Evolutionary conservation across 2,888 invertebrate species (phyloP).

Genomic region (Agapostemon virescens): DNA sequence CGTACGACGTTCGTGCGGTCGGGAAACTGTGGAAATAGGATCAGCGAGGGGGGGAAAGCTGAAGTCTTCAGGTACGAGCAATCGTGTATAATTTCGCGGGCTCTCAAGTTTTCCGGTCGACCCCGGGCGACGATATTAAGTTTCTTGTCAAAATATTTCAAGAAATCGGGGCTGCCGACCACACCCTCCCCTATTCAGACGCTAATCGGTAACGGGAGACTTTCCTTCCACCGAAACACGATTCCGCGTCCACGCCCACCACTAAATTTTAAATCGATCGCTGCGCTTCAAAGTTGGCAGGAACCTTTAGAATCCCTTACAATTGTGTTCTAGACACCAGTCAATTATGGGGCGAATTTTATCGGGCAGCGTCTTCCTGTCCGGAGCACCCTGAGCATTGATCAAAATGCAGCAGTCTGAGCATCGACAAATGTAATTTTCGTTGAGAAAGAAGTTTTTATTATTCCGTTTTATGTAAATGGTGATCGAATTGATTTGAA

Average conservation of each 20-base stretch:
- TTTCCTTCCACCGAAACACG: slow-evolving; percentile 67
- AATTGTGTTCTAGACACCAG: neutral
- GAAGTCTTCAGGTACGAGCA: slow-evolving; percentile 20
- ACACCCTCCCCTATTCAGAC: slow-evolving; percentile 65
- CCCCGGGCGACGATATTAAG: slow-evolving; percentile 58
- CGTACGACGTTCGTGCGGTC: neutral
- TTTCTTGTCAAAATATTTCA: slow-evolving; percentile 77
- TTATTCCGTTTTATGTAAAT: neutral
- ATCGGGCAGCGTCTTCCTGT: neutral
- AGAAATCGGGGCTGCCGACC: slow-evolving; percentile 49
- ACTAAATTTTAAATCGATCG: slow-evolving; percentile 34
- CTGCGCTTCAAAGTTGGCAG: neutral
- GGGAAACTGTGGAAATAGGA: neutral
- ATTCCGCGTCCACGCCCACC: slow-evolving; percentile 58
- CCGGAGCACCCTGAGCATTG: too few relatives aligned
- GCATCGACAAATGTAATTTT: neutral
- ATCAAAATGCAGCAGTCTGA: neutral
- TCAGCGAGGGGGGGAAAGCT: neutral
- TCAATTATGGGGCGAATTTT: slow-evolving; percentile 16
- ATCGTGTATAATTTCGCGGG: slow-evolving; percentile 39
- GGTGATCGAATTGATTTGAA: neutral
- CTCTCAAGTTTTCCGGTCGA: slow-evolving; percentile 9
- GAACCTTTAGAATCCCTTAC: neutral
- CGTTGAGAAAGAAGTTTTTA: neutral
- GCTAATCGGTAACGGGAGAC: slow-evolving; percentile 79